Percentiles rank a stretch among this genome's conserved stretches.
These are phyloP conservation scores for Clarias gariepinus DNA, from an alignment of 2,113 vertebrate genomes.

Conservation along the genomic window DNA sequence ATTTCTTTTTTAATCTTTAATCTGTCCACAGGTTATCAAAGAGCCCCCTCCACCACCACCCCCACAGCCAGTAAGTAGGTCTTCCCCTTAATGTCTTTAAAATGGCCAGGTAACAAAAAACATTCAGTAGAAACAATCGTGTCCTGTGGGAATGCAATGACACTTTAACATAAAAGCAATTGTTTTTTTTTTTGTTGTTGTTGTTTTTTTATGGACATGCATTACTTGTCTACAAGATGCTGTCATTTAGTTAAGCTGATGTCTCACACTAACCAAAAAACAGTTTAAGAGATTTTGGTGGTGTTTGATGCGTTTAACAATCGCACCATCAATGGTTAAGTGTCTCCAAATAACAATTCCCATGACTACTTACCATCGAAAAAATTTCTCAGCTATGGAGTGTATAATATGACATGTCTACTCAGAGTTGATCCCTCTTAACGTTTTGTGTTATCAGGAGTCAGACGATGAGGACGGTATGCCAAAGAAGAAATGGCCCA, in stretches of 20 bases:
- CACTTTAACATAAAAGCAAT: too few species aligned
- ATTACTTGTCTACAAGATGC: too few species aligned
- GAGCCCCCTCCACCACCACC: constrained; percentile 79
- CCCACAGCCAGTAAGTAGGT: constrained; percentile 80
- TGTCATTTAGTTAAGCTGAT: neutral
- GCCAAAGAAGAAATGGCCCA: constrained; percentile 89
- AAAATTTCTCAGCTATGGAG: neutral
- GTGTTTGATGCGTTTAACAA: neutral
- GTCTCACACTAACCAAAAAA: neutral
- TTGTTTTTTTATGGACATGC: too few species aligned
- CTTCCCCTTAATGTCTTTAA: neutral
- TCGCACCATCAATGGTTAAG: neutral
- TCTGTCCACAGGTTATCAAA: constrained; percentile 76
- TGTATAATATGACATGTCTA: neutral
- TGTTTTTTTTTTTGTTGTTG: too few species aligned
- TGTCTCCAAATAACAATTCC: neutral
- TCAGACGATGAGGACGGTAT: constrained; percentile 84
- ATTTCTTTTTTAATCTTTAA: neutral
- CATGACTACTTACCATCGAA: neutral
- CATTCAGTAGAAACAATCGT: neutral
- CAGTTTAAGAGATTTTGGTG: neutral
- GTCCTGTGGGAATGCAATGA: too few species aligned
- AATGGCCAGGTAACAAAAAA: neutral
- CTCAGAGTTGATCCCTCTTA: neutral
- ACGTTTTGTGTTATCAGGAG: constrained; percentile 69